Evolutionary conservation across 2,113 vertebrate genomes (phyloP), one percentile per base, ranked within the genome.

Genomic region (Leucoraja erinaceus): DNA sequence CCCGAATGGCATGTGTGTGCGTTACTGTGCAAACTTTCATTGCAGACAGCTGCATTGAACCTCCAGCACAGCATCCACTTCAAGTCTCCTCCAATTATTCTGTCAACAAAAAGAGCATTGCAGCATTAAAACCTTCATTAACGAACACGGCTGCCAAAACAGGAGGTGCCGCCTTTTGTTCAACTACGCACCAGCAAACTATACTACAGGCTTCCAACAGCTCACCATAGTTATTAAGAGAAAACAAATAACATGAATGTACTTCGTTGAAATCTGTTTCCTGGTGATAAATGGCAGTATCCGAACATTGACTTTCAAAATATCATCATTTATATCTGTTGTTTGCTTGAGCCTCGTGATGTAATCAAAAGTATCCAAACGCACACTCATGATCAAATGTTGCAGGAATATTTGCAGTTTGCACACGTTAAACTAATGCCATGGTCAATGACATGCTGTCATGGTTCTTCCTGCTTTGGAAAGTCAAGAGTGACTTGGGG

Each of bases 81-180:
- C 70, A 81, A 66, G 90, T 93, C 31, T 94, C 93, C 76, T 91
- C 93, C 93, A 94, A 93, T 63, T 92, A 93, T 76, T 93, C 93
- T 22, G 88, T 70, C 11, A 93, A 77, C 72, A 84, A 94, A 38
- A 86, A 93, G 33, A 86, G 84, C 92, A 70, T 93, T 63, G 54
- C 93, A 75, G 93, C 75, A 72, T 38, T 94, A 61, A 61, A 93
- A 94, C 68, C 63, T 63, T 47, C 63, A 86, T 7, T 92, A 94
- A 77, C 74, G 93, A 38, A 38, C 66, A 18, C 47, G 3, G 56
- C 93, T 94, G 72, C 90, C 93, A 14, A 14, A 47, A 6, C 72
- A 72, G 59, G 92, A 93, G 79, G 92, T 93, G 63, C 86, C 93
- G 31, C 93, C 92, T 90, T 72, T 94, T 78, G 61, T 93, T 93